phyloP scores from a whole-genome alignment of 2,113 vertebrate species.

The Salvelinus namaycush region DNA sequence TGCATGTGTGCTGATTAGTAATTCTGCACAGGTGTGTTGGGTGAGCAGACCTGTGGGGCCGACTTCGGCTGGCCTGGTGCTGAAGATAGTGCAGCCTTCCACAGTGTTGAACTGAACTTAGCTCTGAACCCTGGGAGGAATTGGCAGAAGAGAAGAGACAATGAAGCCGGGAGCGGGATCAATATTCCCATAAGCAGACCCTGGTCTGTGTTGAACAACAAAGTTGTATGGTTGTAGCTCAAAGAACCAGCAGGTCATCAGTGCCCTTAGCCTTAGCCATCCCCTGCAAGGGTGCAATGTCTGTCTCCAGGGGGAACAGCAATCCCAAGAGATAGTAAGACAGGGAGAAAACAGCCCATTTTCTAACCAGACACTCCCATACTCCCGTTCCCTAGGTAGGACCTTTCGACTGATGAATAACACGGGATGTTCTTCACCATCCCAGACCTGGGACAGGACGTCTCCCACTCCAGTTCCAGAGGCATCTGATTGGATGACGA shows the following conservation, averaged over 20 bases:
- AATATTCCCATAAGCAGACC: too few species aligned
- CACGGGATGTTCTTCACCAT: neutral
- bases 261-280: neutral
- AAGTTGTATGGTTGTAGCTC: neutral
- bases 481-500: neutral
- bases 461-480: neutral
- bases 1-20: too few species aligned
- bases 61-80: too few species aligned
- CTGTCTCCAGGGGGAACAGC: neutral
- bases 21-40: too few species aligned
- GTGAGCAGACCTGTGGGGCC: too few species aligned
- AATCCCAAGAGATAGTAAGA: neutral
- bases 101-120: too few species aligned
- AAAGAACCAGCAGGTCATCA: neutral
- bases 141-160: too few species aligned
- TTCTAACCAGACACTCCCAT: neutral
- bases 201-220: neutral
- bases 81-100: too few species aligned
- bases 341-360: neutral
- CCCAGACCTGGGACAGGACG: neutral
- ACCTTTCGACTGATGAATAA: neutral
- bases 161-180: too few species aligned
- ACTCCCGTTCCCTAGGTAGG: too few species aligned
- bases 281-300: neutral
- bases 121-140: too few species aligned